These are phyloP conservation scores for Novumbra hubbsi DNA, from an alignment of 2,797 vertebrate genomes.

Conservation along the genomic window DNA sequence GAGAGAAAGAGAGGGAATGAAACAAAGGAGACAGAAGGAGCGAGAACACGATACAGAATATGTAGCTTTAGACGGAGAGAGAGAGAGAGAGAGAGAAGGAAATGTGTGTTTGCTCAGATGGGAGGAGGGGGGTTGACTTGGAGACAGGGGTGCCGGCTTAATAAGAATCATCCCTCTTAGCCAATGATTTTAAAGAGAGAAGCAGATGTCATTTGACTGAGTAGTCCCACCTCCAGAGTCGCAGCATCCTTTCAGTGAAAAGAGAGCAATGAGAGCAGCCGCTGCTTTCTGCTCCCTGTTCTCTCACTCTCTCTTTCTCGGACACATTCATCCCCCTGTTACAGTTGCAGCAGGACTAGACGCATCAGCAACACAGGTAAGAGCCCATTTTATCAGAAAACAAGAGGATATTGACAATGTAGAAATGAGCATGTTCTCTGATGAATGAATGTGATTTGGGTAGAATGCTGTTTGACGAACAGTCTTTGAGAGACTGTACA, in stretches of 20 bases:
- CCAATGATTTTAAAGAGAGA: constrained; percentile 78
- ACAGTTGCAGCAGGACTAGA: constrained; percentile 22
- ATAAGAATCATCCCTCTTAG: constrained; percentile 75
- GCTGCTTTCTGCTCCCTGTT: constrained; percentile 24
- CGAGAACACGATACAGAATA: neutral
- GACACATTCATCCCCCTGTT: no score
- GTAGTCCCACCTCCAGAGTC: constrained; percentile 71
- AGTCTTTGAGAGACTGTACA: no score
- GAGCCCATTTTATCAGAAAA: constrained; percentile 25
- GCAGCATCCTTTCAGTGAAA: constrained; percentile 67
- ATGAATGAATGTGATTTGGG: no score
- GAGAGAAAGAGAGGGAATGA: constrained; percentile 8
- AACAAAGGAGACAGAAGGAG: neutral
- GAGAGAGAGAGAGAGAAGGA: constrained; percentile 26
- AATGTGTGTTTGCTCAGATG: constrained; percentile 12
- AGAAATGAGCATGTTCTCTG: no score
- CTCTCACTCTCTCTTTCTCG: constrained; percentile 29
- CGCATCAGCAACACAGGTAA: constrained; percentile 66
- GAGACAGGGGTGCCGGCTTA: constrained; percentile 72
- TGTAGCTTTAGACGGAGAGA: constrained; percentile 22
- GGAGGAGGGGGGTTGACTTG: constrained; percentile 52
- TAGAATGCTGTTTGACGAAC: no score
- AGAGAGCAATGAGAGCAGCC: constrained; percentile 61
- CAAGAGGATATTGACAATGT: neutral
- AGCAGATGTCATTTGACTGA: constrained; percentile 79